Percentiles rank a stretch among this genome's conserved stretches.
Conservation (phyloP, 2,888 invertebrate species). For the Dysmachus trigonus region DNA sequence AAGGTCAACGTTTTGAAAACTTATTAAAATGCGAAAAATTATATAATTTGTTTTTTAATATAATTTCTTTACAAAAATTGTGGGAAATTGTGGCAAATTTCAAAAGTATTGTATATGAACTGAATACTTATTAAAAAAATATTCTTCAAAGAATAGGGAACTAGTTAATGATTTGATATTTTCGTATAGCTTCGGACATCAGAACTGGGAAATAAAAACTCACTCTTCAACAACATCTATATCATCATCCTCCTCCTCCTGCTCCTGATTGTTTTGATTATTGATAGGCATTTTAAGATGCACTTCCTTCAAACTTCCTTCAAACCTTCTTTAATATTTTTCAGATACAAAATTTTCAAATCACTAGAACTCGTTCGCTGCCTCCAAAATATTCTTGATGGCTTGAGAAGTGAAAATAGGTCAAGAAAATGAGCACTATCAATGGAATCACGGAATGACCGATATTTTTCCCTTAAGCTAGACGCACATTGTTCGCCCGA, state of each 20-base stretch:
- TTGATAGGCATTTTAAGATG: conserved; percentile 49
- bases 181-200: neutral
- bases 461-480: neutral
- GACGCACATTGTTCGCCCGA: neutral
- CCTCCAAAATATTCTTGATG: neutral
- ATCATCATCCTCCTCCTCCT: conserved; percentile 58
- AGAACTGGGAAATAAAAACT: neutral
- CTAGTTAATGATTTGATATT: neutral
- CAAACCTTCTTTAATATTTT: neutral
- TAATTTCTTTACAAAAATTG: no score
- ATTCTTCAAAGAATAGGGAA: neutral
- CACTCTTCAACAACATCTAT: conserved; percentile 57
- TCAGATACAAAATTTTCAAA: neutral
- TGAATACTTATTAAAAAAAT: no score
- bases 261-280: conserved; percentile 55
- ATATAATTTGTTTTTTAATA: no score
- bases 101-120: no score
- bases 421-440: neutral
- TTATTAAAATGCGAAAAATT: no score
- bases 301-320: neutral
- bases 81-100: no score
- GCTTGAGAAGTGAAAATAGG: neutral
- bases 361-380: neutral
- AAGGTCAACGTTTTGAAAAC: no score
- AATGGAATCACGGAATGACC: neutral